Evolutionary conservation across 2,113 vertebrate genomes (phyloP).

Genomic region (Steatornis caripensis): DNA sequence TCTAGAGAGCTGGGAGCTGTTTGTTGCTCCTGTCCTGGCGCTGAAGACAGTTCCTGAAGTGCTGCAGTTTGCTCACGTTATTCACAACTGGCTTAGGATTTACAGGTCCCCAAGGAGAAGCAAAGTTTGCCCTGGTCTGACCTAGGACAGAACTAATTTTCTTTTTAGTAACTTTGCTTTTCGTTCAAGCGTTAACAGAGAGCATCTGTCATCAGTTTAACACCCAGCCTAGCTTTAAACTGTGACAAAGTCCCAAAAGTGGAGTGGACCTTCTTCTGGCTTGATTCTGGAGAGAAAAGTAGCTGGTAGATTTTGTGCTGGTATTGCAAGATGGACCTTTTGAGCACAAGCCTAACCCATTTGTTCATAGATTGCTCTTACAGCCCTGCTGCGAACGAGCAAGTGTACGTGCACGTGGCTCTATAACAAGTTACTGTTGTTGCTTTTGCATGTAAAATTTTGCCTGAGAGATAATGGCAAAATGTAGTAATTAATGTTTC

Average conservation of each 20-base stretch:
- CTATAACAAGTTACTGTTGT: not conserved
- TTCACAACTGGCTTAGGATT: not conserved
- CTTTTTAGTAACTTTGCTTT: no score
- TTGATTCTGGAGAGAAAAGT: not conserved
- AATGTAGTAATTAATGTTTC: not conserved
- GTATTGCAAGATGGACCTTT: no score
- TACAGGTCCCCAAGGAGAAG: not conserved
- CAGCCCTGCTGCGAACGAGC: not conserved
- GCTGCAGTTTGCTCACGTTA: not conserved
- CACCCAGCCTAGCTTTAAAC: no score
- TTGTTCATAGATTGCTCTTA: not conserved
- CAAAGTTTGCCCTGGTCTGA: no score
- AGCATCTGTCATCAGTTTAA: no score
- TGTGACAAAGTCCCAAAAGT: not conserved
- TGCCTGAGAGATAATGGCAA: not conserved
- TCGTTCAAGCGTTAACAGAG: no score
- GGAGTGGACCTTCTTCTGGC: not conserved
- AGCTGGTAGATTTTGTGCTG: not conserved
- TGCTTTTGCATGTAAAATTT: not conserved
- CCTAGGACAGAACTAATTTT: no score
- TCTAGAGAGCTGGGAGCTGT: not conserved
- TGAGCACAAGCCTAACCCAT: fast-evolving
- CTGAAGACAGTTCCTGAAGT: not conserved
- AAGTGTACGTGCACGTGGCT: fast-evolving
- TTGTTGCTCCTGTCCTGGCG: not conserved